These are phyloP conservation scores for Corythaixoides concolor DNA, from an alignment of 2,113 vertebrate species.

Conservation along the genomic window DNA sequence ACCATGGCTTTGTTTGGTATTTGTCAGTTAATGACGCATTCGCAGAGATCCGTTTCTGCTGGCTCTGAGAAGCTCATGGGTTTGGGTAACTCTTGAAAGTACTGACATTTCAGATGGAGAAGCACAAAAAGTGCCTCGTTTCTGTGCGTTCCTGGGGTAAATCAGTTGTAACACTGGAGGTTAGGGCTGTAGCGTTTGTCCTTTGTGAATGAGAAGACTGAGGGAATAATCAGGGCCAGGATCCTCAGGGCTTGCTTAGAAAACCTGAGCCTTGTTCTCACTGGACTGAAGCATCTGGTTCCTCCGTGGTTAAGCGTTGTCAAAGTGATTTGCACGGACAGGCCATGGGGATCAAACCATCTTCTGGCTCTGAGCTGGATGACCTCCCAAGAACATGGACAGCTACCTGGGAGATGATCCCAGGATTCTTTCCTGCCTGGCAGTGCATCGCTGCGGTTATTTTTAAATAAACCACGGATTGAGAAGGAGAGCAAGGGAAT, in stretches of 20 bases:
- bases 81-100: neutral
- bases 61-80: neutral
- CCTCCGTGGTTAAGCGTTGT: neutral
- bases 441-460: accelerated
- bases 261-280: neutral
- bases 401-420: neutral
- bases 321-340: neutral
- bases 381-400: neutral
- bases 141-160: neutral
- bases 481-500: neutral
- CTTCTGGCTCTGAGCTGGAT: neutral
- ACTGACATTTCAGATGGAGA: neutral
- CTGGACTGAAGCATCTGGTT: neutral
- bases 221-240: neutral
- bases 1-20: neutral
- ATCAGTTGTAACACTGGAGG: neutral
- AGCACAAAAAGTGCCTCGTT: neutral
- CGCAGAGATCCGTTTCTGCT: neutral
- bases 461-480: neutral
- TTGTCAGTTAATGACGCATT: neutral
- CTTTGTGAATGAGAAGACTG: neutral
- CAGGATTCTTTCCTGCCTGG: neutral
- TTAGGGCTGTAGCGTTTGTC: neutral
- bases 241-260: neutral
- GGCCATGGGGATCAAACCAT: too few relatives aligned